Evolutionary conservation across 2,888 invertebrate species (phyloP), one percentile per base, ranked within the genome.

Genomic region (Acholoe squamosa): DNA sequence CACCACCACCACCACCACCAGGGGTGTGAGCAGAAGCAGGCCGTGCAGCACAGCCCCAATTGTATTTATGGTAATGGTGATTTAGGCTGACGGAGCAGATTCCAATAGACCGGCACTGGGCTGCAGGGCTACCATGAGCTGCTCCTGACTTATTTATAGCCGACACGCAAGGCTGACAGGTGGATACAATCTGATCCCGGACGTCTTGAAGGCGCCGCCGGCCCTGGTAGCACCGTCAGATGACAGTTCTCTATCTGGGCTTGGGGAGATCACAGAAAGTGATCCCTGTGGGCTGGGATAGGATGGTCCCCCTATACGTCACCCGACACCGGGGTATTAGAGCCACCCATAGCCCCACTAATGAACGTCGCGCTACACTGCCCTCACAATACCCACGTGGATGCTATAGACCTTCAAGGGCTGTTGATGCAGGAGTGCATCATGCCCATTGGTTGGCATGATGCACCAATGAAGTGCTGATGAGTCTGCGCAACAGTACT

Each of bases 11-110:
- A n/a, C n/a, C n/a, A n/a, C n/a, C n/a, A n/a, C n/a, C n/a, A n/a
- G 28, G 80, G 80, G 80, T 80, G 80, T 80, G 80, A 80, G 80
- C 80, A 80, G 80, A 43, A 80, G 80, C 80, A 80, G 80, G 34
- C 80, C 80, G 52, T 28, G 19, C 52, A 16, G 3, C 56, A n/a
- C n/a, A n/a, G 25, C 25, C 14, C 54, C 86, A 56, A 86, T 86
- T 86, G 86, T 86, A 86, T 86, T 86, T 86, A 86, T 86, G 86
- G 86, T 86, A 86, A 86, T 86, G 86, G 56, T 86, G 86, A 86
- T 86, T 86, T 86, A 86, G 52, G 52, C 86, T 86, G 86, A 86
- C 86, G 19, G 86, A 52, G 52, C 25, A 86, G 86, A 86, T 86
- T 86, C 56, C 54, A 80, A 80, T 43, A 80, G 80, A 80, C 34